Evolutionary conservation across 2,797 vertebrate genomes (phyloP), one percentile per base, ranked within the genome.

Genomic region (Tarsius wallacei): DNA sequence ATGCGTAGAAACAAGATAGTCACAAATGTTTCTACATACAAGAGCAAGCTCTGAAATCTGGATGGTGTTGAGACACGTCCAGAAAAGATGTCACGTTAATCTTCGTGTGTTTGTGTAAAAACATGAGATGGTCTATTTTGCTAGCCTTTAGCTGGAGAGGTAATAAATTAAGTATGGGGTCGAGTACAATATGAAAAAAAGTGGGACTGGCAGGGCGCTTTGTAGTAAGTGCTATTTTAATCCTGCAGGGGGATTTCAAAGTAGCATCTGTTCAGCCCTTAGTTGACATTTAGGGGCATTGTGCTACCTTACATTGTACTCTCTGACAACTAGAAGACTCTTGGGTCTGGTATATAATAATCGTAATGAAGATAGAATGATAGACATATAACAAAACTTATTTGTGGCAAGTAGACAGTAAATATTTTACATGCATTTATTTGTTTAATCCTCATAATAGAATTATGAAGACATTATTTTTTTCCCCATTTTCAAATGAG

Each of bases 341-440:
- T 92, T 59, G 51, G 31, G 42, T 81, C 59, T 15, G 63, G 22
- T 51, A 61, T 47, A 76, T n/a, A 22, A 70, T 42, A 87, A 64
- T 70, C 28, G 42, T 55, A 71, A 73, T 33, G 28, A 90, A 87
- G 86, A 92, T 47, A 71, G 66, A 94, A 86, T 77, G 76, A 66
- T 82, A 49, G 31, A 36, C 22, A 24, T 53, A 80, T 6, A n/a
- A 13, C 36, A 51, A 59, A 57, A 10, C 7, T 55, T 76, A 78
- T 19, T 51, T 90, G 61, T 36, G 26, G 21, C 77, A 71, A 17
- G 21, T 51, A 85, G 36, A 86, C 53, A 64, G 22, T 61, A 85
- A 73, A 15, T 51, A 10, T 9, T 28, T 73, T 68, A 17, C 17
- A 66, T 66, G 24, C 36, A 55, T 82, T 85, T 61, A 66, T 68